Evolutionary conservation across 2,797 vertebrate species (phyloP), one percentile per base, ranked within the genome.

Genomic region (Enteromius unitaeniatus): DNA sequence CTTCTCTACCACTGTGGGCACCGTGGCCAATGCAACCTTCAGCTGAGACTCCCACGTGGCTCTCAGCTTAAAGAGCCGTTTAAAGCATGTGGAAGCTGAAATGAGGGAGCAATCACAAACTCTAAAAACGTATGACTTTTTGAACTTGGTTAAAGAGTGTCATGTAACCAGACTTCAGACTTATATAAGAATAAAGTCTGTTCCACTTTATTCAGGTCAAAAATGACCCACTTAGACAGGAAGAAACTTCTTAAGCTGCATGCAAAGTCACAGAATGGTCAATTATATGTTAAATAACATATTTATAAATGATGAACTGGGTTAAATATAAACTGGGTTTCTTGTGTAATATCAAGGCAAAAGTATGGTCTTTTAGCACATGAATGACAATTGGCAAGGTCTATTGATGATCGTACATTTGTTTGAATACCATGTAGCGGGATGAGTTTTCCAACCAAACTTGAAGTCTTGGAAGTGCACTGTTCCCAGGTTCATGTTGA

Each of bases 301-400:
- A 58, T 23, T 23, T 26, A 6, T 28, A 28, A 28, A 34, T 74
- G 19, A 67, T 40, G 9, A 64, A 31, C 8, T 37, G 23, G 14
- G 26, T 34, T 28, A 28, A 70, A 26, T 45, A 65, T n/a, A 34
- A 84, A 49, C 34, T 70, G 42, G 7, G 42, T 60, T 34, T 45
- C 77, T 81, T 88, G 78, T 86, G 82, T 84, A 81, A 82, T 84
- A 86, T 89, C 85, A 88, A 73, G 84, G 86, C 81, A 74, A 42
- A 86, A 86, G 69, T 49, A 55, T 65, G 83, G 85, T 90, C 87
- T 90, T 90, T 90, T 89, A 85, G 85, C 92, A 86, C 88, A 34
- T 5, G 72, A 83, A 79, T 85, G 89, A 84, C 85, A 89, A 87
- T 70, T 78, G 84, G 76, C 85, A 88, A 86, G 67, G 78, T 37